Base-by-base conservation (phyloP, 2,113 vertebrate species). In the Leucoraja erinaceus region DNA sequence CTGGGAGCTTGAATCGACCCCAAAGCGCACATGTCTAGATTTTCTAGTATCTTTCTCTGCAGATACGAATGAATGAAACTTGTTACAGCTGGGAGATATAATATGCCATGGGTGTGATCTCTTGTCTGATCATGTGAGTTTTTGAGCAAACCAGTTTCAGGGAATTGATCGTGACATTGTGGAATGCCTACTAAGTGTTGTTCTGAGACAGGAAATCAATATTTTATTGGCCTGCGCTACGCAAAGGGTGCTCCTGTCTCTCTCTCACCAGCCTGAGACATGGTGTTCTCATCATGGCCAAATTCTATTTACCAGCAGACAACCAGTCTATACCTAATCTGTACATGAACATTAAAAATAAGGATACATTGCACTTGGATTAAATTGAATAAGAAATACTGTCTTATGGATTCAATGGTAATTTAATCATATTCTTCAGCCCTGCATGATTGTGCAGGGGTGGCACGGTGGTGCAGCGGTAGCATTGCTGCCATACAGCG, bases 171-270 rank as follows among this genome's bases (percentile, higher is more conserved):
- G 61, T 47, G 88, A 90, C 88, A 70, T 38, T 91, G 88, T 38
- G 68, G 31, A 91, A 68, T 91, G 88, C 66, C 66, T 72, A 47
- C 22, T 91, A 72, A 70, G 33, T 38, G 33, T 54, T 91, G 66
- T 72, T 25, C 63, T 91, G 20, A 70, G 88, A 91, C 88, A 91
- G 88, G 66, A 91, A 72, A 72, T 91, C 88, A 91, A 91, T 91
- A 91, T 91, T 68, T 91, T 72, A 91, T 91, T 91, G 88, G 88
- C 31, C 68, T 91, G 66, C 20, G 68, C 28, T 81, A 22, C 54
- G 78, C 16, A 54, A 9, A 86, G 59, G 83, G 28, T 86, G 28
- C 59, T 63, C 56, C 83, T 63, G 83, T 28, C 56, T 86, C 56
- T n/a, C 83, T 61, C 61, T 86, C 18, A 4, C 18, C 83, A 61